These are phyloP conservation scores for Tigriopus californicus DNA, from an alignment of 2,888 invertebrate genomes.

Conservation along the genomic window DNA sequence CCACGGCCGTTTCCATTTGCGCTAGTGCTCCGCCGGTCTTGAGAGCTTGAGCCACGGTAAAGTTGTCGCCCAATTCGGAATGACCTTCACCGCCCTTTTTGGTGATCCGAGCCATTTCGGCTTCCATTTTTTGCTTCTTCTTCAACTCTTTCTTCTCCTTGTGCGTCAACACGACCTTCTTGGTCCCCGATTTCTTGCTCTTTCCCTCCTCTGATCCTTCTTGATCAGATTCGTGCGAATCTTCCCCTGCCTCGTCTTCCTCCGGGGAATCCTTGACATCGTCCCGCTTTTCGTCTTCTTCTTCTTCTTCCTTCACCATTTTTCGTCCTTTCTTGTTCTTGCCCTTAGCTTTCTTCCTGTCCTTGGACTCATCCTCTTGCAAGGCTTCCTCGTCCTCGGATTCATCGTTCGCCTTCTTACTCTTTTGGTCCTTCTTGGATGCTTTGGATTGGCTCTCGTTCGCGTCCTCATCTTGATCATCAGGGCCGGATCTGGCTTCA, in stretches of 20 bases:
- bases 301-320: conserved; percentile 29
- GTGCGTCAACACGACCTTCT: conserved; percentile 52
- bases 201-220: conserved; percentile 5
- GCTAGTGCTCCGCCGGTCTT: conserved; percentile 44
- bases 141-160: conserved; percentile 81
- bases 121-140: conserved; percentile 61
- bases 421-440: neutral
- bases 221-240: neutral
- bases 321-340: conserved; percentile 21
- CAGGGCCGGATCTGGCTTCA: neutral
- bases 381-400: conserved; percentile 36
- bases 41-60: conserved; percentile 66
- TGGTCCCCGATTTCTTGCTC: conserved; percentile 13
- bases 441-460: conserved; percentile 25
- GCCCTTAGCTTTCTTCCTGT: conserved; percentile 28
- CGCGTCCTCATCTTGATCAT: conserved; percentile 4
- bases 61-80: conserved; percentile 76
- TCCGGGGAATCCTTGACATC: conserved; percentile 15
- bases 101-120: conserved; percentile 61
- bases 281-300: conserved; percentile 18
- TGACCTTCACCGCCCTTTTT: conserved; percentile 74
- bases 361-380: neutral
- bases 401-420: conserved; percentile 27
- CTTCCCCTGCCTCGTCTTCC: conserved; percentile 17
- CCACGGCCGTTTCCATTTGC: conserved; percentile 75